Base-by-base conservation (phyloP, 2,797 vertebrate species). In the Apogon hyalosoma region DNA sequence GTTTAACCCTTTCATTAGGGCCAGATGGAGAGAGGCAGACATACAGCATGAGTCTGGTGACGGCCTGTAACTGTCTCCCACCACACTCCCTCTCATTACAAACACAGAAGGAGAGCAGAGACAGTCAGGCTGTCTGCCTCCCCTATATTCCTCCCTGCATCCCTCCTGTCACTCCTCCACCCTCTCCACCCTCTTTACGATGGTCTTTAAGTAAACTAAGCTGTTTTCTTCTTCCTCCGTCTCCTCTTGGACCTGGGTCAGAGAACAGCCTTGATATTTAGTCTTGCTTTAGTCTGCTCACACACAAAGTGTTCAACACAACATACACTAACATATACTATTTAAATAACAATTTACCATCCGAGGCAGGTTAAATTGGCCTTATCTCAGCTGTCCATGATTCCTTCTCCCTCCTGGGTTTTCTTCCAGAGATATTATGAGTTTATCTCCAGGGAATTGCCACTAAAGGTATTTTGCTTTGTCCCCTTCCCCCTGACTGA, bases 61-160 rank as follows among this genome's bases (percentile, higher is more conserved):
- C 55, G 49, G 80, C 48, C 75, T 74, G 81, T 69, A 73, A 80
- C 75, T 11, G 73, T 65, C 82, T 86, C 79, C 65, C 60, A 71
- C 69, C 74, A 69, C 82, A 80, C 79, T 85, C 87, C 88, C 91
- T 92, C 84, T 94, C 90, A 92, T 91, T 90, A 92, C 73, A 85
- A 82, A 91, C 16, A 80, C 63, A 80, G n/a, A 46, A 55, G 47
- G 19, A 56, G 21, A 21, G 38, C 75, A 76, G 79, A 93, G 86
- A 90, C 89, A 86, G 88, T 79, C 92, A 75, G 88, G 73, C 87
- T 90, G 89, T 88, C 89, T 91, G 83, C 57, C 75, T 77, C 75
- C 77, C 80, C 63, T 61, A 38, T 55, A 64, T 55, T 63, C 70
- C 74, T 74, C 77, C 59, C 57, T 66, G 57, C 68, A 60, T 77